A percentile compares a stretch with the other conserved stretches of the same genome.
phyloP scores from a whole-genome alignment of 2,113 vertebrate genomes.

The Ibidorhyncha struthersii region DNA sequence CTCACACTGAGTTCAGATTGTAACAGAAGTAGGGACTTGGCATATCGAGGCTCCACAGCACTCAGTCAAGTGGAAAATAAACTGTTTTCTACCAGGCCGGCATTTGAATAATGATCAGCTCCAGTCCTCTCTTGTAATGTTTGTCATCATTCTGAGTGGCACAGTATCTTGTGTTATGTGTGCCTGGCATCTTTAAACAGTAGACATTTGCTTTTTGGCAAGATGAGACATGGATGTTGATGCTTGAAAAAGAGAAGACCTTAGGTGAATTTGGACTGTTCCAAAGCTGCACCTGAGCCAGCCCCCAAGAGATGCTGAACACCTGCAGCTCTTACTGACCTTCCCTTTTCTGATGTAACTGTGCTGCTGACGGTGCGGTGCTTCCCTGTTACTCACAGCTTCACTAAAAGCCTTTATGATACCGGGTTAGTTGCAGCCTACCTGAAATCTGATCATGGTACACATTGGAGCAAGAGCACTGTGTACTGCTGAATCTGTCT shows the following conservation, averaged over 20 bases:
- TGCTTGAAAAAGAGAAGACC: neutral
- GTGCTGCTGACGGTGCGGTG: neutral
- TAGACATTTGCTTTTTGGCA: neutral
- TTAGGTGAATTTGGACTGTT: neutral
- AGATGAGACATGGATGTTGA: neutral
- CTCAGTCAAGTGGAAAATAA: neutral
- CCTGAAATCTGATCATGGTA: neutral
- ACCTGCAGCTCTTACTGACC: neutral
- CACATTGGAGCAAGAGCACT: fast-evolving
- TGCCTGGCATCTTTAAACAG: neutral
- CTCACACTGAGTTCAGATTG: neutral
- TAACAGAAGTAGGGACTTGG: neutral
- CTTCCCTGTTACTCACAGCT: neutral
- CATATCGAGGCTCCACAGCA: neutral
- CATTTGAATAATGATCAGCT: neutral
- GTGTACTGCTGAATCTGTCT: neutral
- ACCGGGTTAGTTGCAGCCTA: neutral
- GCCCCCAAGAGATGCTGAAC: neutral
- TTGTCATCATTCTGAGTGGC: neutral
- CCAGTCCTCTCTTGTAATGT: neutral
- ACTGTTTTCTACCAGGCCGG: neutral
- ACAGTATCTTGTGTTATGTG: neutral
- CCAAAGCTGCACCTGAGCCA: neutral
- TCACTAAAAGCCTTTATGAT: neutral
- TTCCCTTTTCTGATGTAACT: neutral